phyloP scores from a whole-genome alignment of 2,113 vertebrate genomes.

The Protobothrops flavoviridis region DNA sequence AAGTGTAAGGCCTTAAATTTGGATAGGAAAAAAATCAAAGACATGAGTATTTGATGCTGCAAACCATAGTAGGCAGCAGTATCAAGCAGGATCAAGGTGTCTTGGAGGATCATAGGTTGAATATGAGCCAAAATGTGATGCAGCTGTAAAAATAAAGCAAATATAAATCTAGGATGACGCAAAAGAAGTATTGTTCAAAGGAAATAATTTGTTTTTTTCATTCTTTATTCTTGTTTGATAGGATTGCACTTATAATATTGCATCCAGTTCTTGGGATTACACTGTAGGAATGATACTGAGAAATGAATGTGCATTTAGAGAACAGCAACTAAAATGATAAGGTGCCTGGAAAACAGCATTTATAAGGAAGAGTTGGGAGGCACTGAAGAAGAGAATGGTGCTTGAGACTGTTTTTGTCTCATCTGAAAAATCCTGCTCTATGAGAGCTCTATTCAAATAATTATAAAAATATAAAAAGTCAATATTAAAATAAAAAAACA shows the following conservation, averaged over 20 bases:
- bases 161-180: neutral
- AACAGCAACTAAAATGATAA: neutral
- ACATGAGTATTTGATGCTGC: neutral
- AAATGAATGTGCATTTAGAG: neutral
- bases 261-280: neutral
- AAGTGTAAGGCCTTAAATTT: neutral
- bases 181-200: neutral
- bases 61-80: neutral
- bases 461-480: neutral
- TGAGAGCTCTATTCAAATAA: neutral
- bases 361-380: neutral
- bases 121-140: neutral
- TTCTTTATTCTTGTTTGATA: neutral
- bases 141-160: neutral
- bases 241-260: neutral
- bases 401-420: neutral
- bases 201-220: neutral
- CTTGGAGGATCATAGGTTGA: neutral
- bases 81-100: neutral
- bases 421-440: neutral
- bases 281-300: neutral
- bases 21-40: neutral
- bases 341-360: neutral
- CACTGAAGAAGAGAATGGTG: neutral
- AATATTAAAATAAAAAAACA: neutral